Evolutionary conservation across 2,888 invertebrate species (phyloP).

Genomic region (Troides helena): DNA sequence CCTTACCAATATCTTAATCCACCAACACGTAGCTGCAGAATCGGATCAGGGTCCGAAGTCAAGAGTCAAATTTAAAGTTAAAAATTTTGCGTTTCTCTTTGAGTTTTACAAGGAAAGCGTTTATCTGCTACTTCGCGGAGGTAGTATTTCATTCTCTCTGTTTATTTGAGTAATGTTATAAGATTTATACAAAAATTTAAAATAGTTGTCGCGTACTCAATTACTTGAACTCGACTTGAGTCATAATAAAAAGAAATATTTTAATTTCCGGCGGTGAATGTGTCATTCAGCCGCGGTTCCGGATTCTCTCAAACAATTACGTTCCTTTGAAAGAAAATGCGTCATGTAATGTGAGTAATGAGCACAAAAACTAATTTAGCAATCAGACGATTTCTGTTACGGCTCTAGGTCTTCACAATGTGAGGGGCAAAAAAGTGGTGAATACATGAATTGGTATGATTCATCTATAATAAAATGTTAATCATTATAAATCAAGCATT

Average conservation of each 20-base stretch:
- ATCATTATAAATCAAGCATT: slow-evolving; percentile 70
- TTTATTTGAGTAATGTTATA: too few species aligned
- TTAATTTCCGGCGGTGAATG: slow-evolving; percentile 22
- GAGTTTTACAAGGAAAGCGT: too few species aligned
- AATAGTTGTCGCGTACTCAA: too few species aligned
- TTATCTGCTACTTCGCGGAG: too few species aligned
- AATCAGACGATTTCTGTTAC: slow-evolving; percentile 31
- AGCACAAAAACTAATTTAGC: slow-evolving; percentile 21
- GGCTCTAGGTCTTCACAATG: slow-evolving; percentile 46
- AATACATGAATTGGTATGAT: slow-evolving; percentile 59
- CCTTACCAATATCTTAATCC: too few species aligned
- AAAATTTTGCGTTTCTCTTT: too few species aligned
- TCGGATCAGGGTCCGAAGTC: too few species aligned
- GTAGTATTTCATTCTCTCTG: too few species aligned
- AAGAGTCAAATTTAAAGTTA: too few species aligned
- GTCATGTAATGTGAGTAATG: slow-evolving; percentile 27
- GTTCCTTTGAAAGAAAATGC: slow-evolving; percentile 16
- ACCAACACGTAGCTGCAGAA: too few species aligned
- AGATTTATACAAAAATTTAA: too few species aligned
- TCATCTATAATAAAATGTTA: slow-evolving; percentile 66
- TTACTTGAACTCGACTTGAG: background rate
- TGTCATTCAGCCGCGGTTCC: slow-evolving; percentile 15
- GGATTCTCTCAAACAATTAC: slow-evolving; percentile 23
- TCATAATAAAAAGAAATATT: slow-evolving; percentile 16
- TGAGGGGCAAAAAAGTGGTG: slow-evolving; percentile 40